Conservation (phyloP, 2,113 vertebrate species). For the Columba janthina region DNA sequence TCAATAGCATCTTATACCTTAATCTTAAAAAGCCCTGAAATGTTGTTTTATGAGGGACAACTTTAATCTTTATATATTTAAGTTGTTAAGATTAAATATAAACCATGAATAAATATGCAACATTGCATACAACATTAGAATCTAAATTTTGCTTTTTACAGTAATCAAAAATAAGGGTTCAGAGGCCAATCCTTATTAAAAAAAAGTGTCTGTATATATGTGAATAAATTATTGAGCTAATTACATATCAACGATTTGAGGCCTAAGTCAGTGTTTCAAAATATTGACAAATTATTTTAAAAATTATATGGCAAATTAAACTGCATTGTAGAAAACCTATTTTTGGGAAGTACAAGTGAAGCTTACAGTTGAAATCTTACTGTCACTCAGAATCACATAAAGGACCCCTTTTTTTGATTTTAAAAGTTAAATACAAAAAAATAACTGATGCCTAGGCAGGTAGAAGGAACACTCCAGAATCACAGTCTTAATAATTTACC, state of each 20-base stretch:
- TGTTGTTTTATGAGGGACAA: not conserved
- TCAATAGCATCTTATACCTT: not conserved
- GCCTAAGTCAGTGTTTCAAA: not conserved
- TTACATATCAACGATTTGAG: not conserved
- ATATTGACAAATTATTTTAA: not conserved
- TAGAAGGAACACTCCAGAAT: not conserved
- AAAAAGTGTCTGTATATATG: not conserved
- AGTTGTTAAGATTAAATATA: not conserved
- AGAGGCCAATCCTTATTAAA: not conserved
- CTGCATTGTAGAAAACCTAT: not conserved
- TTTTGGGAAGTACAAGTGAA: not conserved
- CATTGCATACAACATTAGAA: not conserved
- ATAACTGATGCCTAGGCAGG: not conserved
- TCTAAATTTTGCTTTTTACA: not conserved
- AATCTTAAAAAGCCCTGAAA: not conserved
- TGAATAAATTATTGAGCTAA: not conserved
- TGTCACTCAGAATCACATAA: not conserved
- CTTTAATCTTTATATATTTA: not conserved
- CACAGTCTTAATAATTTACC: not conserved
- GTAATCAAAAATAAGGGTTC: not conserved
- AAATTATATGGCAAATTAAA: not conserved
- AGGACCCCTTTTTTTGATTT: not conserved
- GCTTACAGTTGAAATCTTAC: not conserved
- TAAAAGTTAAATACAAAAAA: not conserved
- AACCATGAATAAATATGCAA: not conserved